Conservation (phyloP, 2,888 invertebrate genomes). For the Bugula neritina region DNA sequence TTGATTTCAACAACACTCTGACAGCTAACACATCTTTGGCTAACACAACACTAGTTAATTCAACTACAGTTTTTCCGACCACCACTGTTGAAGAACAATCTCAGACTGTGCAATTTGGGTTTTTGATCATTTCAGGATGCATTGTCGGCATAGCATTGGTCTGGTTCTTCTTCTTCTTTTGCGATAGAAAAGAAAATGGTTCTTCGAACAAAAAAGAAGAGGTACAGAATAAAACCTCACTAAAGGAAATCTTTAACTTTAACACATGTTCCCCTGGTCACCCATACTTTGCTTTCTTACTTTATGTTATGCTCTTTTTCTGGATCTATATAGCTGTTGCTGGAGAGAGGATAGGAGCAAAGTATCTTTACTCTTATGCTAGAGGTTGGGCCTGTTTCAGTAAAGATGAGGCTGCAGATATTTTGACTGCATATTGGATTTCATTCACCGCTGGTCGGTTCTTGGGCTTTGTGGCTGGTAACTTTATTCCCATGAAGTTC, state of each 20-base stretch:
- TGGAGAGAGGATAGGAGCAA: neutral
- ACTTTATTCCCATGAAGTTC: slow-evolving; percentile 31
- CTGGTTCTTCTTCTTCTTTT: slow-evolving; percentile 13
- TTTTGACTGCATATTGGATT: slow-evolving; percentile 33
- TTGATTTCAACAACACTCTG: neutral
- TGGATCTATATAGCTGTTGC: slow-evolving; percentile 18
- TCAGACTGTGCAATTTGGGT: neutral
- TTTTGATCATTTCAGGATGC: neutral
- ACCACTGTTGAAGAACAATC: neutral
- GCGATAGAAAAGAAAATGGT: neutral
- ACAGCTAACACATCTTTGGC: neutral
- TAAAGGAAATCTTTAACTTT: slow-evolving; percentile 14
- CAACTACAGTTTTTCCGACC: neutral
- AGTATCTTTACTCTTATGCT: slow-evolving; percentile 22
- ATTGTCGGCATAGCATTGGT: neutral
- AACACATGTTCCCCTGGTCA: slow-evolving; percentile 22
- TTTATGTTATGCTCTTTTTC: neutral
- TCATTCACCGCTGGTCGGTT: slow-evolving; percentile 33
- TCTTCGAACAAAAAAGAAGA: neutral
- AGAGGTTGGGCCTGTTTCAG: slow-evolving; percentile 28
- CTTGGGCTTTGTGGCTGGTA: slow-evolving; percentile 30
- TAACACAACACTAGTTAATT: neutral
- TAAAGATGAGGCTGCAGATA: slow-evolving; percentile 33
- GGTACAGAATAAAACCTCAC: neutral
- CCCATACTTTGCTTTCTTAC: neutral